Percentiles rank a stretch among this genome's conserved stretches.
These are phyloP conservation scores for Drosophila funebris DNA, from an alignment of 1,140 invertebrate genomes.

Conservation along the genomic window DNA sequence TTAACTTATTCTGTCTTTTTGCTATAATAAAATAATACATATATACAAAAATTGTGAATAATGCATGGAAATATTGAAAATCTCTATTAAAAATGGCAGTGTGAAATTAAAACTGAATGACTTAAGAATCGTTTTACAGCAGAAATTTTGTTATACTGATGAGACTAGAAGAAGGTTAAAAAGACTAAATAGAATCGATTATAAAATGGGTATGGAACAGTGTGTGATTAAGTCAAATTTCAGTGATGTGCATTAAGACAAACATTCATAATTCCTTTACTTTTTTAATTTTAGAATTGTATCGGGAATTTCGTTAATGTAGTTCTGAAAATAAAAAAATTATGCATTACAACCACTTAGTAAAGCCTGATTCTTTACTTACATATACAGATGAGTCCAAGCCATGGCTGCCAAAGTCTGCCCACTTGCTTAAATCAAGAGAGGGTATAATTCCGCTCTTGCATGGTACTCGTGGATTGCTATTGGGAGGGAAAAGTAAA, in stretches of 20 bases:
- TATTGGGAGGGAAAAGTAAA: slow-evolving; percentile 69
- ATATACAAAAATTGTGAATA: slow-evolving; percentile 72
- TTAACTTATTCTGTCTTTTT: slow-evolving; percentile 70
- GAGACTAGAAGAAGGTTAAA: slow-evolving; percentile 54
- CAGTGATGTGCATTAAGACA: background rate
- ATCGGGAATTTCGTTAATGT: slow-evolving; percentile 82
- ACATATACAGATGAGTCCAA: slow-evolving; percentile 86
- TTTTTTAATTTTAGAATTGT: slow-evolving; percentile 81
- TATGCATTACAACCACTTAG: background rate
- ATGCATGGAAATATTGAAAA: slow-evolving; percentile 64
- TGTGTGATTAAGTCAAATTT: slow-evolving; percentile 24
- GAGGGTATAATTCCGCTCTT: slow-evolving; percentile 92
- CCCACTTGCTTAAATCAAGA: slow-evolving; percentile 95
- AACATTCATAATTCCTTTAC: slow-evolving; percentile 48
- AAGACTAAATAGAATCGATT: slow-evolving; percentile 48
- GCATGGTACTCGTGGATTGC: slow-evolving; percentile 95
- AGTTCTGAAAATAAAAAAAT: slow-evolving; percentile 66
- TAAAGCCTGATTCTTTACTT: slow-evolving; percentile 76
- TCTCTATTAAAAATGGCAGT: slow-evolving; percentile 59
- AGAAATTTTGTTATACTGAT: slow-evolving; percentile 26
- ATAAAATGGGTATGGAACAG: background rate
- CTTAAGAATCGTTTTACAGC: slow-evolving; percentile 32
- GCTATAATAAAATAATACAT: slow-evolving; percentile 80
- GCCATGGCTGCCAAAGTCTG: slow-evolving; percentile 86
- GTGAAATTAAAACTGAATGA: slow-evolving; percentile 60